Evolutionary conservation across 37 sponge, comb jelly and placozoan genomes (phyloP).

Genomic region (Amphimedon queenslandica): DNA sequence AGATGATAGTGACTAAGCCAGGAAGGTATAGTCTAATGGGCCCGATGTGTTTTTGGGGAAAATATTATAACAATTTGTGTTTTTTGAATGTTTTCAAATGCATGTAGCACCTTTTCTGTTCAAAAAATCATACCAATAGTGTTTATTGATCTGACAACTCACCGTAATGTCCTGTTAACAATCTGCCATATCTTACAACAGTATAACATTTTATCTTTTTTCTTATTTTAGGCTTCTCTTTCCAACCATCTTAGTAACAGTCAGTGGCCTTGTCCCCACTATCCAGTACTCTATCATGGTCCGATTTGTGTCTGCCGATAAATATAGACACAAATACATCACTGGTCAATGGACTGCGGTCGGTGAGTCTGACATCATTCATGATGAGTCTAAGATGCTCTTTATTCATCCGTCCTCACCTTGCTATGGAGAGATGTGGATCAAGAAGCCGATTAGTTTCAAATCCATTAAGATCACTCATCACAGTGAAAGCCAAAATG

Average conservation of each 20-base stretch:
- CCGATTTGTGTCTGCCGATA: conserved; percentile 25
- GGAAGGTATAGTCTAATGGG: too few relatives aligned
- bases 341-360: conserved; percentile 26
- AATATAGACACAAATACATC: conserved; percentile 54
- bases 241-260: conserved; percentile 28
- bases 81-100: not conserved
- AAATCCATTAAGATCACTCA: conserved; percentile 53
- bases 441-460: conserved; percentile 53
- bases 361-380: conserved; percentile 27
- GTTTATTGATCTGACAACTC: too few relatives aligned
- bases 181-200: too few relatives aligned
- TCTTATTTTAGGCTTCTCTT: conserved; percentile 38
- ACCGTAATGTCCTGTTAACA: not conserved
- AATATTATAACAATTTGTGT: conserved; percentile 4
- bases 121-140: too few relatives aligned
- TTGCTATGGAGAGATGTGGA: conserved; percentile 50
- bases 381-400: conserved; percentile 26
- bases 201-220: not conserved
- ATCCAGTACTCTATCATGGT: conserved; percentile 29
- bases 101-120: not conserved
- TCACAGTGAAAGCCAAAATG: conserved; percentile 11
- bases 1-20: conserved; percentile 77
- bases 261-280: conserved; percentile 48
- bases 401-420: conserved; percentile 51
- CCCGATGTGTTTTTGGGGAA: too few relatives aligned